phyloP scores from a whole-genome alignment of 2,113 vertebrate genomes.

The Silurus meridionalis region DNA sequence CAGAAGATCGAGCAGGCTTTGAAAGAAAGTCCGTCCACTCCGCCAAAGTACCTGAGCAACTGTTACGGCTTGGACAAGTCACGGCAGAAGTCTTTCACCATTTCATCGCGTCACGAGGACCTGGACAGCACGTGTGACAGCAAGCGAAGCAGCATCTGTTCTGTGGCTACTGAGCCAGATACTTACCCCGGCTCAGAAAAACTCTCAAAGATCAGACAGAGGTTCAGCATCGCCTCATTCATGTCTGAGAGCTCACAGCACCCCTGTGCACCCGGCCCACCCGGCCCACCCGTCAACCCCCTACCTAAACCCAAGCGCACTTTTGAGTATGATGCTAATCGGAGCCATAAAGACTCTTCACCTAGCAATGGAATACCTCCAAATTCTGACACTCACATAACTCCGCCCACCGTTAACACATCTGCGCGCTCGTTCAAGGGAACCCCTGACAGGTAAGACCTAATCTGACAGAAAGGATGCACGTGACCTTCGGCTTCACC shows the following conservation, averaged over 20 bases:
- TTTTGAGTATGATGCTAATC: conserved; percentile 97
- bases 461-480: background rate
- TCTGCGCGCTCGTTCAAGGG: conserved; percentile 76
- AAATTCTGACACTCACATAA: conserved; percentile 82
- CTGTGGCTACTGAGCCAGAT: conserved; percentile 78
- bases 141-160: conserved; percentile 77
- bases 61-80: conserved; percentile 88
- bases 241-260: conserved; percentile 73
- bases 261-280: conserved; percentile 66
- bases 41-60: conserved; percentile 91
- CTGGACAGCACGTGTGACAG: conserved; percentile 72
- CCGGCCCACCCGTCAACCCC: conserved; percentile 81
- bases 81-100: conserved; percentile 79
- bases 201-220: conserved; percentile 77
- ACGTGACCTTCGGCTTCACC: background rate
- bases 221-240: conserved; percentile 67
- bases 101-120: conserved; percentile 69
- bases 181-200: conserved; percentile 74
- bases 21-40: conserved; percentile 89
- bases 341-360: conserved; percentile 76
- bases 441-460: conserved; percentile 86
- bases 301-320: conserved; percentile 98
- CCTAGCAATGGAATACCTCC: conserved; percentile 89
- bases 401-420: conserved; percentile 83
- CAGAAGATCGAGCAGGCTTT: conserved; percentile 95